phyloP scores from a whole-genome alignment of 1,140 invertebrate species.

The Aradophagus sp. region DNA sequence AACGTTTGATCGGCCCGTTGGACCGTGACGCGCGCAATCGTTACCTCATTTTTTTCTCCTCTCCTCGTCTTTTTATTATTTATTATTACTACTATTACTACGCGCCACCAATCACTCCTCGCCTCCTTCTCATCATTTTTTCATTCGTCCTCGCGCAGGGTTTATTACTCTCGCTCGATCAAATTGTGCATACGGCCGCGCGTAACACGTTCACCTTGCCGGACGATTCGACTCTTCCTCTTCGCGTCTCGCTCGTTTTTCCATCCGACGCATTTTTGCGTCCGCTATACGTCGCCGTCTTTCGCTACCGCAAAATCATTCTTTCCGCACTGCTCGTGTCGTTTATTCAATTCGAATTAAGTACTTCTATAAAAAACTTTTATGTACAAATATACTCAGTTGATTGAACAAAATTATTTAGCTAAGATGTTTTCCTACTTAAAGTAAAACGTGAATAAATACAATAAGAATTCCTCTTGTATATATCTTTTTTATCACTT shows the following conservation, averaged over 20 bases:
- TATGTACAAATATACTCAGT: no score
- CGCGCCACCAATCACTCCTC: conserved; percentile 19
- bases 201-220: conserved; percentile 48
- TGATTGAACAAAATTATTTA: no score
- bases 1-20: conserved; percentile 70
- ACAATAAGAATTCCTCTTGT: no score
- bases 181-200: conserved; percentile 60
- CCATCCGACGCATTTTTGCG: conserved; percentile 17
- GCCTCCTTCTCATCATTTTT: conserved; percentile 25
- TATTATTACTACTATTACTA: conserved; percentile 64
- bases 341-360: conserved; percentile 14
- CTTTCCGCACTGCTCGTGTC: conserved; percentile 17
- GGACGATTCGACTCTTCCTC: conserved; percentile 23
- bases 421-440: no score
- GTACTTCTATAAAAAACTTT: no score
- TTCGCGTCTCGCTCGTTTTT: conserved; percentile 24
- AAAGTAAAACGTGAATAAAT: no score
- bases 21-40: conserved; percentile 69
- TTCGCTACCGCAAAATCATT: conserved; percentile 17
- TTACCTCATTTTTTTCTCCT: no score
- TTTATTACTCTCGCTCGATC: conserved; percentile 63
- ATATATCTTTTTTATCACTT: no score
- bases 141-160: conserved; percentile 29
- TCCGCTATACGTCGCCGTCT: conserved; percentile 6
- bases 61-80: no score